Percentiles rank a stretch among this genome's conserved stretches.
These are phyloP conservation scores for Montipora foliosa DNA, from an alignment of 64 coral and sea anemone species.

Conservation along the genomic window DNA sequence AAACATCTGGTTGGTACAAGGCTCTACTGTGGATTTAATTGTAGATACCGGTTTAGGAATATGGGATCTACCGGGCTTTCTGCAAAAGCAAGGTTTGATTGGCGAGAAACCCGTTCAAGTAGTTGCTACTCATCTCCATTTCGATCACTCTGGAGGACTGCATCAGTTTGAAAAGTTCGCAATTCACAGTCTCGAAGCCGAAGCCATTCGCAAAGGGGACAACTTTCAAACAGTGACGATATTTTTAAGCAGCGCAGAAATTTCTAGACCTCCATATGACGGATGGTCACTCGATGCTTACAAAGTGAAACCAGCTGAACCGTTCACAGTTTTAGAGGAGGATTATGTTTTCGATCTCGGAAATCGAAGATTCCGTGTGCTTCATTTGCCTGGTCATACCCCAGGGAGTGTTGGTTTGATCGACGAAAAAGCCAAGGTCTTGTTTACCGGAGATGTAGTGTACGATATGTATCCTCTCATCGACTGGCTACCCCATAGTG, in stretches of 20 bases:
- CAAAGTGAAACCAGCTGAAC: constrained; percentile 64
- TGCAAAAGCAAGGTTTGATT: constrained; percentile 67
- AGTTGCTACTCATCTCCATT: constrained; percentile 79
- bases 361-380: constrained; percentile 68
- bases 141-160: neutral
- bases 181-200: constrained; percentile 37
- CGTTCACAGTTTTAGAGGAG: constrained; percentile 63
- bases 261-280: constrained; percentile 46
- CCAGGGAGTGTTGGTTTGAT: constrained; percentile 75
- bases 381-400: constrained; percentile 85
- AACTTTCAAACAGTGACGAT: constrained; percentile 78
- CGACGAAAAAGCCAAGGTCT: constrained; percentile 64
- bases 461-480: constrained; percentile 20
- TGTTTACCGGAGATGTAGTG: constrained; percentile 74
- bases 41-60: neutral
- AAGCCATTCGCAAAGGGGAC: constrained; percentile 68
- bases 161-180: neutral
- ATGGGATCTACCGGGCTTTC: constrained; percentile 80
- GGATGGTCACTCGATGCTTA: constrained; percentile 58
- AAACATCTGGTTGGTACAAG: constrained; percentile 68
- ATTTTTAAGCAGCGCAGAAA: constrained; percentile 46
- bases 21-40: neutral
- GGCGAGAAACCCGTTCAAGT: constrained; percentile 74
- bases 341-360: constrained; percentile 82
- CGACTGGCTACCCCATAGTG: constrained; percentile 84